These are phyloP conservation scores for Drosophila leonis DNA, from an alignment of 2,888 invertebrate species.

Conservation along the genomic window DNA sequence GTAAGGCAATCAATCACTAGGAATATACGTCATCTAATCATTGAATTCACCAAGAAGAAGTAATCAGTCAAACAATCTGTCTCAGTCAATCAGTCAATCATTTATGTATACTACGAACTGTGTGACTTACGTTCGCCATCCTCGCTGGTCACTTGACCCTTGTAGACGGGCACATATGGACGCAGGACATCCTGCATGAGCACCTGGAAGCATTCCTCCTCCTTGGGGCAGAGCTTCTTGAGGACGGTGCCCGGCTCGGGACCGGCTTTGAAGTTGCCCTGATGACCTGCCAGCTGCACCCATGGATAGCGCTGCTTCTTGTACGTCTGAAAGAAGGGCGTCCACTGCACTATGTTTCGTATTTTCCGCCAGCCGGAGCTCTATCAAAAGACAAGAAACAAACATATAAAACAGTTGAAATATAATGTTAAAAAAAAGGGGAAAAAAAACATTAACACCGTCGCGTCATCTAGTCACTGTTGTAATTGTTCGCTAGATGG, in stretches of 20 bases:
- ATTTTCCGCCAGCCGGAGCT: conserved; percentile 97
- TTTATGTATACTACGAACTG: too few relatives aligned
- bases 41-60: background rate
- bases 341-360: conserved; percentile 97
- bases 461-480: conserved; percentile 27
- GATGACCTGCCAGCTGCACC: conserved; percentile 98
- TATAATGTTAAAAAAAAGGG: background rate
- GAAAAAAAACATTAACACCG: background rate
- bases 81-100: background rate
- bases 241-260: conserved; percentile 97
- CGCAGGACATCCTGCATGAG: conserved; percentile 94
- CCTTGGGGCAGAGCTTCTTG: conserved; percentile 96
- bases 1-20: too few relatives aligned
- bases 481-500: conserved; percentile 13
- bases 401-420: background rate
- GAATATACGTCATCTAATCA: background rate
- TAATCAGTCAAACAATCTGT: too few relatives aligned
- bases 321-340: conserved; percentile 98
- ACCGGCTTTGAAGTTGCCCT: conserved; percentile 97
- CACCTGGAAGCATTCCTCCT: conserved; percentile 94
- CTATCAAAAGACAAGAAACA: conserved; percentile 85
- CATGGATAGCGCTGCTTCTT: conserved; percentile 98
- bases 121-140: conserved; percentile 90
- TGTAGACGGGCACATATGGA: conserved; percentile 96
- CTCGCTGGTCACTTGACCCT: conserved; percentile 93